Conservation (phyloP, 2,888 invertebrate genomes). For the Eulithis testata region DNA sequence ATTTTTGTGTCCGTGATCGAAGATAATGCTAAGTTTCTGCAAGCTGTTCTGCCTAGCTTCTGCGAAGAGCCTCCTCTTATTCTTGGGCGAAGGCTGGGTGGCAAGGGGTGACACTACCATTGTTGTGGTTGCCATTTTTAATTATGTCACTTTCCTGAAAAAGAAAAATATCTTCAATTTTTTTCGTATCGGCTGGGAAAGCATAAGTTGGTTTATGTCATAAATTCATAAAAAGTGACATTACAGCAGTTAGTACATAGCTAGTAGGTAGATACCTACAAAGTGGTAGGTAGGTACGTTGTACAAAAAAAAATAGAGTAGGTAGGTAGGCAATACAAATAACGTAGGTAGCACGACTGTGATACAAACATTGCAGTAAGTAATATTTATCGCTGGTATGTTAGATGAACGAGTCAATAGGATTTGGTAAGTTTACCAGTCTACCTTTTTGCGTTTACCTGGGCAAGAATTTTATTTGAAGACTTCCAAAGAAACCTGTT, state of each 20-base stretch:
- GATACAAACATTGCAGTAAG: not conserved
- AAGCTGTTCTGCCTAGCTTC: slow-evolving; percentile 78
- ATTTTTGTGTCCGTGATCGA: slow-evolving; percentile 75
- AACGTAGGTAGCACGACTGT: not conserved
- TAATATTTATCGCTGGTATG: slow-evolving; percentile 3
- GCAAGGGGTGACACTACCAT: slow-evolving; percentile 78
- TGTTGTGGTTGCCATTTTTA: slow-evolving; percentile 70
- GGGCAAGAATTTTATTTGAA: too few species aligned
- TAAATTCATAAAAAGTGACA: slow-evolving; percentile 7
- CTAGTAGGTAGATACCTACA: too few species aligned
- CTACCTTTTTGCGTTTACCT: slow-evolving; percentile 5
- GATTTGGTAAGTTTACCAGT: not conserved
- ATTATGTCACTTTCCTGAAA: slow-evolving; percentile 33
- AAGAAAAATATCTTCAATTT: not conserved
- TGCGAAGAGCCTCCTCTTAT: slow-evolving; percentile 71
- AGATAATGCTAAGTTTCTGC: slow-evolving; percentile 76
- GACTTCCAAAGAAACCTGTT: slow-evolving; percentile 5
- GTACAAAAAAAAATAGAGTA: too few species aligned
- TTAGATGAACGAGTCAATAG: slow-evolving; percentile 9
- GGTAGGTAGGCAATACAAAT: too few species aligned
- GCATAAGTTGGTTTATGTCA: slow-evolving; percentile 4
- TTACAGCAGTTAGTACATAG: too few species aligned
- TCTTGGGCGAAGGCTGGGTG: slow-evolving; percentile 72
- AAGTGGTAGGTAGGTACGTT: too few species aligned
- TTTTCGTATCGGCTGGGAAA: not conserved